Evolutionary conservation across 2,888 invertebrate genomes (phyloP).

Genomic region (Plusia festucae): DNA sequence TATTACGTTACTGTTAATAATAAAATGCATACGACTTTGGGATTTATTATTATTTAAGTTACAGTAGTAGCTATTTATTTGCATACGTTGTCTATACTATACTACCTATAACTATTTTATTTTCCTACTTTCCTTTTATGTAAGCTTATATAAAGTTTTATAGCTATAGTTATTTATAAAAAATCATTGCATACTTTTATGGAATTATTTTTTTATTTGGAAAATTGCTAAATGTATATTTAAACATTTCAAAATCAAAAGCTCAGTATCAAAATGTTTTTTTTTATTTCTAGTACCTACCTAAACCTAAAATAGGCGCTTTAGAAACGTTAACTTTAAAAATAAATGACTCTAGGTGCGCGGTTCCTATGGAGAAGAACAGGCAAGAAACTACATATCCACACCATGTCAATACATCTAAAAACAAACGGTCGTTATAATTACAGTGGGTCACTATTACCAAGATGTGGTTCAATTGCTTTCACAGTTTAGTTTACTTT

Average conservation of each 20-base stretch:
- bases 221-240: too few relatives aligned
- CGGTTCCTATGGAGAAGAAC: too few relatives aligned
- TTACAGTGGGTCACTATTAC: not conserved
- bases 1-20: constrained; percentile 42
- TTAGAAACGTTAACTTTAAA: too few relatives aligned
- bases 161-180: not conserved
- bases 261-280: too few relatives aligned
- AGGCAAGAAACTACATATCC: too few relatives aligned
- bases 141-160: constrained; percentile 7
- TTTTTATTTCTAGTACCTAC: too few relatives aligned
- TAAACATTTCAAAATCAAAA: too few relatives aligned
- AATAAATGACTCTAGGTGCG: too few relatives aligned
- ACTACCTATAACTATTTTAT: too few relatives aligned
- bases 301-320: too few relatives aligned
- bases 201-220: not conserved
- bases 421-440: not conserved
- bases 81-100: too few relatives aligned
- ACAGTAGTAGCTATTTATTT: not conserved
- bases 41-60: constrained; percentile 25
- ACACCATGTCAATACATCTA: not conserved
- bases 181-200: not conserved
- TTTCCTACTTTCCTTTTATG: constrained; percentile 31
- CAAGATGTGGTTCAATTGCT: not conserved
- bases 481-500: not conserved
- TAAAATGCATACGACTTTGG: constrained; percentile 14